phyloP scores from a whole-genome alignment of 2,888 invertebrate genomes.

The Platycheirus albimanus region DNA sequence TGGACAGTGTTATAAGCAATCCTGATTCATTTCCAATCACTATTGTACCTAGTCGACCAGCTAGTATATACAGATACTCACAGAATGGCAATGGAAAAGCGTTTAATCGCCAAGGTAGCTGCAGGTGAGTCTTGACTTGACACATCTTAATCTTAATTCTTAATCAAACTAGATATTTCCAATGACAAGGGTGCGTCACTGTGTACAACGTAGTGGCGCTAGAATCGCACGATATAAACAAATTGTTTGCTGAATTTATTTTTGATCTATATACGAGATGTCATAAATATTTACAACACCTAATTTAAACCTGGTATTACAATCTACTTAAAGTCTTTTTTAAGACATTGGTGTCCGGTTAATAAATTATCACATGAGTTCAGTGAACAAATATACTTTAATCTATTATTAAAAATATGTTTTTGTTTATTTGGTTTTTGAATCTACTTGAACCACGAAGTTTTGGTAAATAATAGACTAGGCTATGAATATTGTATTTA shows the following conservation, averaged over 20 bases:
- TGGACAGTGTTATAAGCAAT: conserved; percentile 82
- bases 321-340: background rate
- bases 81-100: conserved; percentile 78
- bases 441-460: background rate
- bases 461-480: background rate
- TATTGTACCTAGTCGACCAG: conserved; percentile 81
- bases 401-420: background rate
- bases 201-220: background rate
- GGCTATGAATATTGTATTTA: conserved; percentile 40
- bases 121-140: conserved; percentile 78
- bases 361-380: background rate
- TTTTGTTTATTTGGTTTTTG: background rate
- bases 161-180: background rate
- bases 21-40: conserved; percentile 82
- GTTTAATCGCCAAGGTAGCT: conserved; percentile 80
- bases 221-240: background rate
- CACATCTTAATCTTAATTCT: background rate
- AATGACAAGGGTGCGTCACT: background rate
- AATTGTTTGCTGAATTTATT: background rate
- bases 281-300: too few relatives aligned
- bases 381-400: too few relatives aligned
- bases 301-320: too few relatives aligned
- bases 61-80: conserved; percentile 79
- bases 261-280: background rate
- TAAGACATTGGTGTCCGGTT: background rate